phyloP scores from a whole-genome alignment of 2,113 vertebrate genomes.

The Steatornis caripensis region DNA sequence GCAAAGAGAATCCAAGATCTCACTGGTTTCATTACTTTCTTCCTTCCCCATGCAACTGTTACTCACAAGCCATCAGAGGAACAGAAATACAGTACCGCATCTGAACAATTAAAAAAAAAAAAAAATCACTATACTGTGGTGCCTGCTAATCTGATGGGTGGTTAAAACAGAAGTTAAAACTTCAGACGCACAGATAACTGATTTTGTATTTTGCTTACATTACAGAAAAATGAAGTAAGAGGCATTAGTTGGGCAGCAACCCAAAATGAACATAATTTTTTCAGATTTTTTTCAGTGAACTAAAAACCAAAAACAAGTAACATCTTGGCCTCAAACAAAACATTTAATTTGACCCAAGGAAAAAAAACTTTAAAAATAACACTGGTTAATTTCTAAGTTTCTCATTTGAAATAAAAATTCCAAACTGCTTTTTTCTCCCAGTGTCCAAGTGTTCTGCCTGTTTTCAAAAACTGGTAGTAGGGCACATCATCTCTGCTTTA shows the following conservation, averaged over 20 bases:
- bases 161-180: conserved; percentile 23
- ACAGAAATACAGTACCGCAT: neutral
- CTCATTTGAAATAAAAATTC: neutral
- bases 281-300: neutral
- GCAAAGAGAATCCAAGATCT: neutral
- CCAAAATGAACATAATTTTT: neutral
- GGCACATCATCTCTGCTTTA: neutral
- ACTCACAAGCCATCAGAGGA: neutral
- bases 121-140: neutral
- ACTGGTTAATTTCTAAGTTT: neutral
- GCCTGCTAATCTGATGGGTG: neutral
- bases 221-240: neutral
- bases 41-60: neutral
- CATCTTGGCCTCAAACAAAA: neutral
- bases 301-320: neutral
- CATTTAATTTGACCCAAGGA: neutral
- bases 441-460: neutral
- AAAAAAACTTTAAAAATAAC: neutral
- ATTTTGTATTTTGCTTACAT: neutral
- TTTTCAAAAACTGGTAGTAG: neutral
- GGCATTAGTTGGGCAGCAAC: neutral
- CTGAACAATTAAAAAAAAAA: neutral
- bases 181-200: conserved; percentile 16
- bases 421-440: neutral
- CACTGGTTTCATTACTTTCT: neutral